Evolutionary conservation across 2,888 invertebrate species (phyloP), one percentile per base, ranked within the genome.

Genomic region (Ypsolopha scabrella): DNA sequence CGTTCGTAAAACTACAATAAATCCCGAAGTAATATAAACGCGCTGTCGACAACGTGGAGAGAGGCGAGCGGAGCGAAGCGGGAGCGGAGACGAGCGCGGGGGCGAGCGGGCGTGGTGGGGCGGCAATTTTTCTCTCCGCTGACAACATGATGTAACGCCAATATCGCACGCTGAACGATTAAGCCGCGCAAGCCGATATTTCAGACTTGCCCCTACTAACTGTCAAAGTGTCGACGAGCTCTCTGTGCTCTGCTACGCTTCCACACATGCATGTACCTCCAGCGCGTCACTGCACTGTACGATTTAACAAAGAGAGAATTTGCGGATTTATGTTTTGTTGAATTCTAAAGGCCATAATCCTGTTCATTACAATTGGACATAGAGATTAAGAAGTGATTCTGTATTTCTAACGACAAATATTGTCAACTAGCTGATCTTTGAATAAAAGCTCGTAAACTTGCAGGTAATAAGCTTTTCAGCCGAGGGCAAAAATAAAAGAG

Each of bases 141-240:
- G 85, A 85, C 85, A 85, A 85, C 83, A 83, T 83, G 83, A 83
- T 83, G 85, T 85, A 85, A 85, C 82, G 82, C 81, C 85, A 85
- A 86, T 86, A 86, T 83, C 83, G 80, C 80, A 78, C 82, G 74
- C 81, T 81, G 82, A 83, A 75, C 83, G 85, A 86, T 86, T 85
- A 86, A 83, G 83, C 83, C 83, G 83, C 83, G 81, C 72, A 77
- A 76, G 77, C 78, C 82, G 80, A 83, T 83, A 86, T 83, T 83
- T 83, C 81, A 82, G 81, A 80, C 80, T 82, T 79, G 78, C 80
- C 82, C 80, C 77, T 80, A 81, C 81, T 80, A 83, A 81, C 81
- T 83, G 83, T 82, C 85, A 81, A 81, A 80, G 73, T 80, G 76
- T 78, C 80, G 72, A 61, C 69, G 68, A 72, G 68, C 48, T 48